Evolutionary conservation across 2,113 vertebrate species (phyloP).

Genomic region (Oenanthe oenanthe): DNA sequence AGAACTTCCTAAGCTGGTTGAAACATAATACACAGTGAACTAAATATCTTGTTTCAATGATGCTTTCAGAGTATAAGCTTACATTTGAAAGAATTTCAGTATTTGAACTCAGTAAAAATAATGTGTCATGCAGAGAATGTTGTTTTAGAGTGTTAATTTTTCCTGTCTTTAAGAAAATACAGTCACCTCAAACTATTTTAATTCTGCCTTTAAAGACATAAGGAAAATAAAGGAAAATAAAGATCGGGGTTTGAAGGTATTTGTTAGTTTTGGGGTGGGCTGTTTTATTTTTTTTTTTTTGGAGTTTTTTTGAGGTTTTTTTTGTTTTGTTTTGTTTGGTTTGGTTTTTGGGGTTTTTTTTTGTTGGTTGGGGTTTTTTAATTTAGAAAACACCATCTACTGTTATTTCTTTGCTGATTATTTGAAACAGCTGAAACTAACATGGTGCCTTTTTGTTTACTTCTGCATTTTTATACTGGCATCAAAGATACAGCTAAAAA

Average conservation of each 20-base stretch:
- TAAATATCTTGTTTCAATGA: not conserved
- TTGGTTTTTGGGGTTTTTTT: not conserved
- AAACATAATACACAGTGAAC: not conserved
- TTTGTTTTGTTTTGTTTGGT: too few relatives aligned
- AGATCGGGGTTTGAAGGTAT: rapidly evolving
- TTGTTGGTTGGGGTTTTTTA: not conserved
- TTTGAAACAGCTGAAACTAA: not conserved
- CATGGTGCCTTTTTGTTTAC: not conserved
- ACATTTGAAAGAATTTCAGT: not conserved
- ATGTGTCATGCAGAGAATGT: not conserved
- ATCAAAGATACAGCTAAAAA: not conserved
- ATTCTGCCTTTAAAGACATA: not conserved
- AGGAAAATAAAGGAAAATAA: not conserved
- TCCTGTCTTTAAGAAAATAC: not conserved
- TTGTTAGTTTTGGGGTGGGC: not conserved
- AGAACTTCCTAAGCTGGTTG: not conserved
- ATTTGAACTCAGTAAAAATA: not conserved
- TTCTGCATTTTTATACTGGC: not conserved
- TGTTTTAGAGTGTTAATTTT: not conserved
- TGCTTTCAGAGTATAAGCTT: not conserved
- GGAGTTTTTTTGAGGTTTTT: too few relatives aligned
- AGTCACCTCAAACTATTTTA: not conserved
- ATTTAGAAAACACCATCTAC: not conserved
- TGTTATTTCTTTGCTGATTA: not conserved
- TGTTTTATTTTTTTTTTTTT: not conserved